Evolutionary conservation across 2,888 invertebrate genomes (phyloP), one percentile per base, ranked within the genome.

Genomic region (Tenthredo mesomela): DNA sequence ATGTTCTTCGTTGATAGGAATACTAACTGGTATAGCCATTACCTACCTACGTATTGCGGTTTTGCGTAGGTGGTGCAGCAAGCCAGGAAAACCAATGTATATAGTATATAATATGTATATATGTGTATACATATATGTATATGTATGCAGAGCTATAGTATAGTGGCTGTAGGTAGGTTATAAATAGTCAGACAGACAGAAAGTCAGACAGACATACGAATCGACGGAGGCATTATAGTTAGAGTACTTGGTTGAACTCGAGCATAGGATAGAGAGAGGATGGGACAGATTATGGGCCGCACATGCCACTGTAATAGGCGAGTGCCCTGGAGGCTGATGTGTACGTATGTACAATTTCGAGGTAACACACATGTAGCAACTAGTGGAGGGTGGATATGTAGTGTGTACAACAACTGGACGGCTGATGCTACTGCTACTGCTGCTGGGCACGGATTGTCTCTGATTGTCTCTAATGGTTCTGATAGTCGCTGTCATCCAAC

Each of bases 401-500:
- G 61, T 61, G 61, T 54, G 58, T 80, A 33, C 21, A 33, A 43
- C 67, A 82, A 82, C 82, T 67, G 67, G 67, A 67, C 82, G 67
- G 54, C 25, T 47, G 75, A 10, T 50, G 43, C n/a, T 71, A 10
- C 40, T 40, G 43, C 86, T 87, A 87, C 87, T 88, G 84, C 65
- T 58, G 43, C 65, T 70, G 33, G 89, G 87, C 87, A 87, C 87
- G 89, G 89, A 90, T 90, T 89, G 89, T 86, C 88, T 87, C 89
- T 89, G 89, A 90, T 90, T 90, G 89, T 84, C 87, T 87, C 88
- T 89, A 89, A 90, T 89, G 89, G 88, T 87, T 88, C 88, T 88
- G 90, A 89, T 89, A 89, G 89, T 88, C 88, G 87, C 88, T 89
- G 88, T 88, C 88, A 89, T 88, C 87, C 88, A 88, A 73, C 75